A percentile compares a stretch with the other conserved stretches of the same genome.
These are phyloP conservation scores for Plemyria rubiginata DNA, from an alignment of 2,888 invertebrate genomes.

Conservation along the genomic window DNA sequence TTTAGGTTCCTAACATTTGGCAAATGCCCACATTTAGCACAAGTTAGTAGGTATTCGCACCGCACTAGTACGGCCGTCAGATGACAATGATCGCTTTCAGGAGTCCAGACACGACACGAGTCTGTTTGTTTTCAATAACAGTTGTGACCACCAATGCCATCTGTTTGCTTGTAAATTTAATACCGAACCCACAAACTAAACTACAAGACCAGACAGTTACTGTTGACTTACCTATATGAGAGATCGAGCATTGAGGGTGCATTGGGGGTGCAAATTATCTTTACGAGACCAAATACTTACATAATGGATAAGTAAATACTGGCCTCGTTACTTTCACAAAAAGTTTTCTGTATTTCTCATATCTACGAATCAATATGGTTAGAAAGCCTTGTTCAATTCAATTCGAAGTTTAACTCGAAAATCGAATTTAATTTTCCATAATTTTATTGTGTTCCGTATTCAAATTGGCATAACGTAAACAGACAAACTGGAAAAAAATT, in stretches of 20 bases:
- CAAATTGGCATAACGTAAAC: conserved; percentile 44
- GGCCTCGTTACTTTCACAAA: not conserved
- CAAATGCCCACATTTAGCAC: too few species aligned
- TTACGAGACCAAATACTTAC: not conserved
- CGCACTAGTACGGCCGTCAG: not conserved
- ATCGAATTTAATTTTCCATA: conserved; percentile 37
- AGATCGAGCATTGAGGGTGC: not conserved
- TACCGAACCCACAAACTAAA: conserved; percentile 7
- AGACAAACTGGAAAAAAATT: conserved; percentile 54
- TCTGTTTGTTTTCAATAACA: conserved; percentile 53
- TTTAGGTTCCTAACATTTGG: too few species aligned
- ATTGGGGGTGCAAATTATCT: not conserved
- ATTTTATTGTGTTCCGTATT: conserved; percentile 41
- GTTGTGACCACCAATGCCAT: conserved; percentile 35
- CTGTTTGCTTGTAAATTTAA: conserved; percentile 18
- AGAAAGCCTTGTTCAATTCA: not conserved
- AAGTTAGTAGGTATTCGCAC: too few species aligned
- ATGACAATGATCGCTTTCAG: not conserved
- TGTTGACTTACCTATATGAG: not conserved
- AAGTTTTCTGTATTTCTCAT: not conserved
- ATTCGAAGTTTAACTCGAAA: conserved; percentile 11
- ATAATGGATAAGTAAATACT: too few species aligned
- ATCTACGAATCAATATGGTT: not conserved
- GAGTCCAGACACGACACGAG: conserved; percentile 14
- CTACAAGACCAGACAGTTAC: conserved; percentile 1